These are phyloP conservation scores for Drosophila helvetica DNA, from an alignment of 2,888 invertebrate species.

Conservation along the genomic window DNA sequence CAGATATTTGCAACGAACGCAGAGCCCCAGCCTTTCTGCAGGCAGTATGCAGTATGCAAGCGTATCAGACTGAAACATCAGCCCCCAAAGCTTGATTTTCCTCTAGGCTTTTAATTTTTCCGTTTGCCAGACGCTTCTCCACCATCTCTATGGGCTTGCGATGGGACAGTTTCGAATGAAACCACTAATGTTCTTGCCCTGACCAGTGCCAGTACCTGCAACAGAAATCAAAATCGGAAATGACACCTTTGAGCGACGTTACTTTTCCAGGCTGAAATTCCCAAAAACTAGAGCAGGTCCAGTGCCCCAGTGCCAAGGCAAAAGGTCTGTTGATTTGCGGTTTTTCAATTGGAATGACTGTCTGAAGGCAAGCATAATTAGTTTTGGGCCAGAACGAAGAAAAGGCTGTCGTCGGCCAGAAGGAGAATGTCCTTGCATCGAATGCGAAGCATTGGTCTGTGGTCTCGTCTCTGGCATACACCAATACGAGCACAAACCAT, in stretches of 20 bases:
- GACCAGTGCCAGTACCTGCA: too few relatives aligned
- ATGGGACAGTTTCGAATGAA: not conserved
- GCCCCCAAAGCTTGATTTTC: too few relatives aligned
- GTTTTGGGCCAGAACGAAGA: not conserved
- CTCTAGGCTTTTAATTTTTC: too few relatives aligned
- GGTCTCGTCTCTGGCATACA: constrained; percentile 28
- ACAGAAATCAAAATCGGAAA: too few relatives aligned
- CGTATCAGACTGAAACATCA: too few relatives aligned
- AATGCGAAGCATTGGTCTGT: constrained; percentile 14
- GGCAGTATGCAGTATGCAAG: too few relatives aligned
- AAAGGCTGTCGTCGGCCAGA: not conserved
- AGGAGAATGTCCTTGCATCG: not conserved
- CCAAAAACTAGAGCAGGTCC: not conserved
- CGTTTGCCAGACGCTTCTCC: too few relatives aligned
- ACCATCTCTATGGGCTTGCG: not conserved
- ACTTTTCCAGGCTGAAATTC: not conserved
- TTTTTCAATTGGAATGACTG: not conserved
- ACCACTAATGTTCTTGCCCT: not conserved
- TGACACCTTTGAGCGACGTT: too few relatives aligned
- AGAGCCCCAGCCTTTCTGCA: too few relatives aligned
- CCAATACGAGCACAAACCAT: constrained; percentile 17
- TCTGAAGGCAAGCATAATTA: not conserved
- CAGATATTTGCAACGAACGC: too few relatives aligned
- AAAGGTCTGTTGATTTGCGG: not conserved
- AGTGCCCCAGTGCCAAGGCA: not conserved